These are phyloP conservation scores for Lagodon rhomboides DNA, from an alignment of 2,797 vertebrate genomes.

Conservation along the genomic window DNA sequence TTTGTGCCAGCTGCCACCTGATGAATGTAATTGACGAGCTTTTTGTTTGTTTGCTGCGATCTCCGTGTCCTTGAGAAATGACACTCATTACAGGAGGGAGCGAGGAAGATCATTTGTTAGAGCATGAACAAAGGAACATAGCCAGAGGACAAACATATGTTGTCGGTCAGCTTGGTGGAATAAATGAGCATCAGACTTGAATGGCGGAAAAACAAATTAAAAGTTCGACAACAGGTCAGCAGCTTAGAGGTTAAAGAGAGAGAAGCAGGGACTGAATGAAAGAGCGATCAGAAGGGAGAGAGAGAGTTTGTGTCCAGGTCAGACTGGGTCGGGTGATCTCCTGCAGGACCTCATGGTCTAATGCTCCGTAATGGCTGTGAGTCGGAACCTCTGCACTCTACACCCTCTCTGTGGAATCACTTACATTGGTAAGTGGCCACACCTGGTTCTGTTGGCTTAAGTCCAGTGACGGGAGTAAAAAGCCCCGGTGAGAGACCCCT, in stretches of 20 bases:
- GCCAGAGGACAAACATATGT: conserved; percentile 53
- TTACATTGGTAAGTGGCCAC: conserved; percentile 57
- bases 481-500: conserved; percentile 10
- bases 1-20: conserved; percentile 57
- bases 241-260: background rate
- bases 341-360: conserved; percentile 43
- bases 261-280: background rate
- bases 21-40: conserved; percentile 46
- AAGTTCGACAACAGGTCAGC: background rate
- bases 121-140: conserved; percentile 38
- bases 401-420: conserved; percentile 55
- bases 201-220: conserved; percentile 6
- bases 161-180: conserved; percentile 20
- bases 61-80: conserved; percentile 54
- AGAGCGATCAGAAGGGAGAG: conserved; percentile 4
- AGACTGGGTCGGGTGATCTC: conserved; percentile 46
- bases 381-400: conserved; percentile 45
- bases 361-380: conserved; percentile 48
- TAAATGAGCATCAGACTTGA: conserved; percentile 14
- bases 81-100: conserved; percentile 44
- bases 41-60: conserved; percentile 39
- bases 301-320: conserved; percentile 35
- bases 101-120: conserved; percentile 42
- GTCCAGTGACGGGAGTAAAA: conserved; percentile 39
- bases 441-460: conserved; percentile 60